A percentile compares a stretch with the other conserved stretches of the same genome.
Evolutionary conservation across 1,140 invertebrate genomes (phyloP).

Genomic region (Ctenoplectra terminalis): DNA sequence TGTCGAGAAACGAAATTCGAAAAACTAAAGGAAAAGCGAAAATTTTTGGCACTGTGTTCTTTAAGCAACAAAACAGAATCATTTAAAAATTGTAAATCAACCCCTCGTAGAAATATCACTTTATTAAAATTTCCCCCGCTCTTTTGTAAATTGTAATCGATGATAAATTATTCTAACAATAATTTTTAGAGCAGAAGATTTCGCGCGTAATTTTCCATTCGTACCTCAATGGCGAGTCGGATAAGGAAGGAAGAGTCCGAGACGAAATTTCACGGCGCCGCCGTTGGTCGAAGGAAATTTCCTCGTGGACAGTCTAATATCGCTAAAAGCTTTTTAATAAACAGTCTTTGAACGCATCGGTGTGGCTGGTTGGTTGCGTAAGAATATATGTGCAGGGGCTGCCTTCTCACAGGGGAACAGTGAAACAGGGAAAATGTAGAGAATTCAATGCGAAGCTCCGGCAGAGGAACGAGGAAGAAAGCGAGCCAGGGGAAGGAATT

Average conservation of each 20-base stretch:
- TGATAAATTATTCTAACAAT: neutral
- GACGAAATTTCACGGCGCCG: slow-evolving; percentile 13
- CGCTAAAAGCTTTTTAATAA: slow-evolving; percentile 76
- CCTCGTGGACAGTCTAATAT: slow-evolving; percentile 67
- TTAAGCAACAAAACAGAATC: too few relatives aligned
- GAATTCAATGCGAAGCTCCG: slow-evolving; percentile 24
- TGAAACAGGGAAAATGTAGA: neutral
- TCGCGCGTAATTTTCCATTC: neutral
- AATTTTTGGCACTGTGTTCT: too few relatives aligned
- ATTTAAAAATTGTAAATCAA: too few relatives aligned
- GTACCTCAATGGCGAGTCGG: too few relatives aligned
- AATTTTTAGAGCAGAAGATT: neutral
- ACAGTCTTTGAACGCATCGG: slow-evolving; percentile 61
- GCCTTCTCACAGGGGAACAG: slow-evolving; percentile 32
- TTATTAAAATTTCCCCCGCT: too few relatives aligned
- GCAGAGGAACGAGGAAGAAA: neutral
- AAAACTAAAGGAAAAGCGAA: too few relatives aligned
- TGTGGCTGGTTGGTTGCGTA: slow-evolving; percentile 12
- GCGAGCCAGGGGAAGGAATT: neutral
- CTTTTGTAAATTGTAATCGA: too few relatives aligned
- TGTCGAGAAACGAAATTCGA: neutral
- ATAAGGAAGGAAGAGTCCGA: neutral
- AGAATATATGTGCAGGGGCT: slow-evolving; percentile 30
- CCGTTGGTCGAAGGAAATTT: slow-evolving; percentile 26
- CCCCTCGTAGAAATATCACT: too few relatives aligned